Conservation (phyloP, 1,140 invertebrate genomes). For the Vanessa tameamea region DNA sequence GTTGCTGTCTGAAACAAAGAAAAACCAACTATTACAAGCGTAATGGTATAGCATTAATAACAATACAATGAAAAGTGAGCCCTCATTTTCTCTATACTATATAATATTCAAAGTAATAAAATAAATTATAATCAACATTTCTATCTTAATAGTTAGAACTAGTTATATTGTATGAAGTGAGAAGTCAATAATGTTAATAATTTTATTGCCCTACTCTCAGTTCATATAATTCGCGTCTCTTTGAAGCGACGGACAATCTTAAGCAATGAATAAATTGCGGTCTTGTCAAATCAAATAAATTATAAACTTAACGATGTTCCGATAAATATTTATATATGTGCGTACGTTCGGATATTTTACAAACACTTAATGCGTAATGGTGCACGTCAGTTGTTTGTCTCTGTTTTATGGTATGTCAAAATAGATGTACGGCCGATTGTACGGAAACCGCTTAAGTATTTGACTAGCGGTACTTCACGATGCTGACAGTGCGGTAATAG, state of each 20-base stretch:
- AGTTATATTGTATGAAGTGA: constrained; percentile 35
- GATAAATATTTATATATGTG: constrained; percentile 68
- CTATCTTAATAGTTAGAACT: constrained; percentile 34
- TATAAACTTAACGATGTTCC: constrained; percentile 66
- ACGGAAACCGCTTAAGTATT: constrained; percentile 56
- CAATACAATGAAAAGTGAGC: background rate
- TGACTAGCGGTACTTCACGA: constrained; percentile 51
- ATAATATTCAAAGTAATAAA: constrained; percentile 8
- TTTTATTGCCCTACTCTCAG: constrained; percentile 37
- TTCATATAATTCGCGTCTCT: constrained; percentile 43
- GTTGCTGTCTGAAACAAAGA: no score
- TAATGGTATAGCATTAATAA: background rate
- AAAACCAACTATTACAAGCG: background rate
- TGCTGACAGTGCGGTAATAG: constrained; percentile 54
- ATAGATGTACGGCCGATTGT: constrained; percentile 53
- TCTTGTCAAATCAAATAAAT: constrained; percentile 70
- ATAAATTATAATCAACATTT: constrained; percentile 30
- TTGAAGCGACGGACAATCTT: constrained; percentile 58
- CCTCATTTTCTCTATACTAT: no score
- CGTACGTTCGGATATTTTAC: constrained; percentile 68
- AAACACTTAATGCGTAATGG: constrained; percentile 73
- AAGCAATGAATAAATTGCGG: constrained; percentile 58
- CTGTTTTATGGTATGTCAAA: constrained; percentile 62
- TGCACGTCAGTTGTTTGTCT: constrained; percentile 58
- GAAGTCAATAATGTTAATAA: constrained; percentile 44